Evolutionary conservation across 2,113 vertebrate genomes (phyloP).

Genomic region (Ophthalmolycus amberensis): DNA sequence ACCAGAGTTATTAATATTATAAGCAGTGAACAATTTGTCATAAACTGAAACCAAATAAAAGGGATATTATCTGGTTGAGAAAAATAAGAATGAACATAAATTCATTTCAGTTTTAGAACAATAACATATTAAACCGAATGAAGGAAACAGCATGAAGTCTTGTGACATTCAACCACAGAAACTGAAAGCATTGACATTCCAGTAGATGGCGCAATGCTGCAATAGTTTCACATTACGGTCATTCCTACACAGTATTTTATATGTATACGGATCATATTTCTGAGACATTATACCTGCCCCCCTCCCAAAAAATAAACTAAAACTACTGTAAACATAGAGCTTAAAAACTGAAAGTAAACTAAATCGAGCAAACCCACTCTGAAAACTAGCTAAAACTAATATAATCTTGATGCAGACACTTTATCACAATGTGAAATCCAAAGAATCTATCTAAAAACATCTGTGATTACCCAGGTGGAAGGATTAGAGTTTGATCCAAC

Average conservation of each 20-base stretch:
- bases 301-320: not conserved
- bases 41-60: not conserved
- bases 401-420: slow-evolving; percentile 21
- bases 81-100: not conserved
- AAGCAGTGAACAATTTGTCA: not conserved
- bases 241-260: not conserved
- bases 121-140: not conserved
- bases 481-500: not conserved
- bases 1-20: not conserved
- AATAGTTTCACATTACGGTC: not conserved
- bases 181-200: not conserved
- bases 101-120: not conserved
- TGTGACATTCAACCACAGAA: not conserved
- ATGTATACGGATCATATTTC: not conserved
- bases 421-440: not conserved
- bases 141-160: not conserved
- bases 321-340: no score
- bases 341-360: not conserved
- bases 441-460: not conserved
- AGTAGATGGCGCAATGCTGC: not conserved
- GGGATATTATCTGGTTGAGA: not conserved
- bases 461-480: not conserved
- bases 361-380: not conserved
- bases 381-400: not conserved
- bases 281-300: not conserved